These are phyloP conservation scores for Sus cebifrons DNA, from an alignment of 2,797 vertebrate genomes.

Conservation along the genomic window DNA sequence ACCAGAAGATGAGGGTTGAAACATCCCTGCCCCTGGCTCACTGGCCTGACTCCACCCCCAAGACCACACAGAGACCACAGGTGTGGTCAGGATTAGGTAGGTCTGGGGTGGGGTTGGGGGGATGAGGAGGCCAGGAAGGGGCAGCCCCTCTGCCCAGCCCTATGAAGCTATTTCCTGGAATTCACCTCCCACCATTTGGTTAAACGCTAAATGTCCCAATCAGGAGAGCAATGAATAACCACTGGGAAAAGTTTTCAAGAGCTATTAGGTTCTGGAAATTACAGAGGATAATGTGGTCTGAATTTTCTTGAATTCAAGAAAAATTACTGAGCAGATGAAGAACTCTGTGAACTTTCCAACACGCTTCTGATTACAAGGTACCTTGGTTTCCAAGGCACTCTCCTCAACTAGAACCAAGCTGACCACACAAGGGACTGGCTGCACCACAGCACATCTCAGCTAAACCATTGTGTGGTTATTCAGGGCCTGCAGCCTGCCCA, in stretches of 20 bases:
- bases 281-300: constrained; percentile 12
- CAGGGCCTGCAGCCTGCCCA: too few relatives aligned
- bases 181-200: not conserved
- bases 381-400: not conserved
- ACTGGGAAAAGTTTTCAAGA: constrained; percentile 7
- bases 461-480: not conserved
- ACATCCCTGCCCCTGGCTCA: not conserved
- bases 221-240: constrained; percentile 37
- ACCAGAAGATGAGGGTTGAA: not conserved
- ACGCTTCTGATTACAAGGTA: not conserved
- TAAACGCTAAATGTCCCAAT: constrained; percentile 33
- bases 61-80: not conserved
- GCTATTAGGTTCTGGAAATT: constrained; percentile 53
- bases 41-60: too few relatives aligned
- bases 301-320: not conserved
- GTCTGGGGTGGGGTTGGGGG: not conserved
- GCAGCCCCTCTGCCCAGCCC: not conserved
- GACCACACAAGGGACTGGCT: not conserved
- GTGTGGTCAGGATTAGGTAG: not conserved
- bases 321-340: constrained; percentile 11
- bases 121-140: fast-evolving
- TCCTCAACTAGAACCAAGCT: not conserved
- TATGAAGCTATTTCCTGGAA: not conserved
- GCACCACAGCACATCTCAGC: too few relatives aligned
- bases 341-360: not conserved